phyloP scores from a whole-genome alignment of 2,113 vertebrate genomes.

The Oplegnathus fasciatus region DNA sequence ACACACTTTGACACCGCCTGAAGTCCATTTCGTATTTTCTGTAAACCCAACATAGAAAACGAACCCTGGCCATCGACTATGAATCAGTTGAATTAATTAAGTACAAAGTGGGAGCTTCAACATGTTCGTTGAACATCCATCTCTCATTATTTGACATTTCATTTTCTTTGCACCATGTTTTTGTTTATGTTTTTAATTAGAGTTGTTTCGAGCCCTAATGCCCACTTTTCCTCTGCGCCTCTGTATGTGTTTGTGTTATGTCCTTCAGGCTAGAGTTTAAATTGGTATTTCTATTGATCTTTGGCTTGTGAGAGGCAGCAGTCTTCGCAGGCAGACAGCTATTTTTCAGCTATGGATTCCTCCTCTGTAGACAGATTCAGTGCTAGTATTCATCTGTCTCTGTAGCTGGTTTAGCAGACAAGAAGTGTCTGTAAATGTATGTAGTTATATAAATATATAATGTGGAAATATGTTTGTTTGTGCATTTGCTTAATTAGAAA shows the following conservation, averaged over 20 bases:
- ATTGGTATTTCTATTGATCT: slow-evolving; percentile 64
- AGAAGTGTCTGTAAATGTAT: background rate
- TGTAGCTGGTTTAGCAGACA: background rate
- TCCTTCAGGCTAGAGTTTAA: slow-evolving; percentile 50
- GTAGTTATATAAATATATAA: background rate
- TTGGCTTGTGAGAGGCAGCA: slow-evolving; percentile 36
- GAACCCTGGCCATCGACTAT: background rate
- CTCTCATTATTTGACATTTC: slow-evolving; percentile 4
- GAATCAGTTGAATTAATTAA: slow-evolving; percentile 11
- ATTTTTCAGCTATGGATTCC: slow-evolving; percentile 32
- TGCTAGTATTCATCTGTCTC: background rate
- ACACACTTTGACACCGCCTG: background rate
- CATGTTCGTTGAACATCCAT: background rate
- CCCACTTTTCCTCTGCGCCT: background rate
- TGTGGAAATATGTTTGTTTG: no score
- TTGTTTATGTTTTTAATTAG: slow-evolving; percentile 32
- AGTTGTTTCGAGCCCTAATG: background rate
- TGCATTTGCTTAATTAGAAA: background rate
- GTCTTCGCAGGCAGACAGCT: slow-evolving; percentile 26
- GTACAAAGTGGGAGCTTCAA: background rate
- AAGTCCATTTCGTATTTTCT: background rate
- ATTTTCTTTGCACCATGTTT: background rate
- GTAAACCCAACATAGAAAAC: background rate
- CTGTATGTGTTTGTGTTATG: slow-evolving; percentile 14
- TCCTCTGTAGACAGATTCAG: slow-evolving; percentile 8